Evolutionary conservation across 1,140 invertebrate genomes (phyloP).

Genomic region (Oedothorax gibbosus): DNA sequence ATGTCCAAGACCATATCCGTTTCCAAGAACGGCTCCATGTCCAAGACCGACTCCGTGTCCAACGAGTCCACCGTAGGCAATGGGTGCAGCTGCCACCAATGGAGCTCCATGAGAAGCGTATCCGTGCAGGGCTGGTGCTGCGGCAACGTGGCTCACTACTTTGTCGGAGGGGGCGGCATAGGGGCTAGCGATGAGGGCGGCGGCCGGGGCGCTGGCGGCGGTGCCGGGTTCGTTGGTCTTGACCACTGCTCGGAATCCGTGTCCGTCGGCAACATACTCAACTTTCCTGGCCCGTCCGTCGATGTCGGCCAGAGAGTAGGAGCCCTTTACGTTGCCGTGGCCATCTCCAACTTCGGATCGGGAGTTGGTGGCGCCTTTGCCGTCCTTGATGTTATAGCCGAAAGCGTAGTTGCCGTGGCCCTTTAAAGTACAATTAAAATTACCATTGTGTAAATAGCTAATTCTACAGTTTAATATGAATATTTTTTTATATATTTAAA

Average conservation of each 20-base stretch:
- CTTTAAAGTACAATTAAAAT: slow-evolving; percentile 48
- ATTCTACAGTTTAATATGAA: no score
- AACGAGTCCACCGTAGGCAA: slow-evolving; percentile 5
- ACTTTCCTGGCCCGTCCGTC: slow-evolving; percentile 23
- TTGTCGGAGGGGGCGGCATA: slow-evolving; percentile 20
- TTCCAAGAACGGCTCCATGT: background rate
- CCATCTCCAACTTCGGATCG: no score
- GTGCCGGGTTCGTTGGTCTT: no score
- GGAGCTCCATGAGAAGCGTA: background rate
- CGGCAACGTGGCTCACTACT: slow-evolving; percentile 31
- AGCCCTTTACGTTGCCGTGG: no score
- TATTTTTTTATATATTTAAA: no score
- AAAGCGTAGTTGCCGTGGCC: slow-evolving; percentile 53
- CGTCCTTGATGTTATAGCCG: slow-evolving; percentile 47
- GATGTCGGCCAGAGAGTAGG: slow-evolving; percentile 32
- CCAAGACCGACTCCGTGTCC: background rate
- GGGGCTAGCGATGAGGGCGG: slow-evolving; percentile 19
- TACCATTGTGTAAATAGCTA: background rate
- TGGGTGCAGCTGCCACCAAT: background rate
- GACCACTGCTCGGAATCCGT: no score
- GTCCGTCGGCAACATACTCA: slow-evolving; percentile 55
- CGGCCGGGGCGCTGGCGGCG: background rate
- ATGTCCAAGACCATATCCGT: background rate
- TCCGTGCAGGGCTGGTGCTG: slow-evolving; percentile 8
- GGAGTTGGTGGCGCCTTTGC: slow-evolving; percentile 12